Evolutionary conservation across 2,113 vertebrate species (phyloP).

Genomic region (Dicaeum eximium): DNA sequence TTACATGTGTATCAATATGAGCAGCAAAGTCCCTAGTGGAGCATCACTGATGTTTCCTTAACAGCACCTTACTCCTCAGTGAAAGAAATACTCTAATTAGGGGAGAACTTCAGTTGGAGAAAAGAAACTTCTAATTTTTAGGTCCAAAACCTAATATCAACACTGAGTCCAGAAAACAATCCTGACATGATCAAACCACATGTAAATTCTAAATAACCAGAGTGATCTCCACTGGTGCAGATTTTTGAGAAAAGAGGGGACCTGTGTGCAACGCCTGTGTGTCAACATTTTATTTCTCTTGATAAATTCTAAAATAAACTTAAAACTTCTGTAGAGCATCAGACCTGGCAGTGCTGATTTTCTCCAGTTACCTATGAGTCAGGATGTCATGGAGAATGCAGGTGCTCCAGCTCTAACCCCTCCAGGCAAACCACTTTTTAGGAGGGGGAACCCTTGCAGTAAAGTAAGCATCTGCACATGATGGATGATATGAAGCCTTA

Average conservation of each 20-base stretch:
- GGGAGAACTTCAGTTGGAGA: not conserved
- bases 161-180: not conserved
- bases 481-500: not conserved
- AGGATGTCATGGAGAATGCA: not conserved
- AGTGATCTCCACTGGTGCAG: not conserved
- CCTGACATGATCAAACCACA: not conserved
- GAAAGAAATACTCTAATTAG: not conserved
- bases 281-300: not conserved
- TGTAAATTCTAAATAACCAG: not conserved
- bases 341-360: not conserved
- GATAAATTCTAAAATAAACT: not conserved
- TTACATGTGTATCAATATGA: not conserved
- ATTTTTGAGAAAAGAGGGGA: not conserved
- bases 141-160: not conserved
- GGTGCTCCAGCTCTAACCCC: not conserved
- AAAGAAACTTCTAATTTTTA: not conserved
- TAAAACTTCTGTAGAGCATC: not conserved
- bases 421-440: not conserved
- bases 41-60: not conserved
- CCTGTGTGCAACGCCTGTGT: not conserved
- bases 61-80: not conserved
- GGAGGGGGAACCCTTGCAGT: not conserved
- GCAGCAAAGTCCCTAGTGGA: not conserved
- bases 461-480: not conserved
- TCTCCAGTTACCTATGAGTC: not conserved